Percentiles rank a stretch among this genome's conserved stretches.
These are phyloP conservation scores for Drosophila diplacantha DNA, from an alignment of 2,888 invertebrate genomes.

Conservation along the genomic window DNA sequence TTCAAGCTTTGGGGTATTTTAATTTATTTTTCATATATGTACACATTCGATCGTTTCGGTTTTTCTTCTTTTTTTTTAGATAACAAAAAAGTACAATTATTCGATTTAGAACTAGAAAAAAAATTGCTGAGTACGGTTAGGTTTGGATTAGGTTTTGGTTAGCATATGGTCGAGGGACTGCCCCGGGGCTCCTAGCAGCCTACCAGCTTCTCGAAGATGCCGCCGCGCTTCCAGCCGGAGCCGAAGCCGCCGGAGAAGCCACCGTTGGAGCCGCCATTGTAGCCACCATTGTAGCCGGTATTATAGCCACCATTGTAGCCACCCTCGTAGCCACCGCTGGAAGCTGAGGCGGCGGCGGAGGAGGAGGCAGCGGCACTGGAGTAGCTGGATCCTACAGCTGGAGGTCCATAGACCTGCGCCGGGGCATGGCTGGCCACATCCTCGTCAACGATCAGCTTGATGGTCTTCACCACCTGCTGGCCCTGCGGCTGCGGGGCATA, in stretches of 20 bases:
- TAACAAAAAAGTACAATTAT: conserved; percentile 32
- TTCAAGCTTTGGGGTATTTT: conserved; percentile 3
- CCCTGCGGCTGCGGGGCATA: conserved; percentile 35
- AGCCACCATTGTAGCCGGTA: conserved; percentile 26
- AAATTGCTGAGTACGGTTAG: conserved; percentile 46
- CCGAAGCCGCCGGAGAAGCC: conserved; percentile 39
- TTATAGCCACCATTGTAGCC: conserved; percentile 38
- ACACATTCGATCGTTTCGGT: conserved; percentile 36
- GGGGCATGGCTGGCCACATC: conserved; percentile 45
- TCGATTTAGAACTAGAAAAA: conserved; percentile 59
- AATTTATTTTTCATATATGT: conserved; percentile 29
- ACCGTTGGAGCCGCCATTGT: conserved; percentile 27
- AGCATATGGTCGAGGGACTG: background rate
- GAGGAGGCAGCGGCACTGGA: conserved; percentile 39
- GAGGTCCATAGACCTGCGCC: conserved; percentile 60
- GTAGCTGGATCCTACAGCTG: conserved; percentile 36
- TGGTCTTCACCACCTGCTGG: conserved; percentile 67
- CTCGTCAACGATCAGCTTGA: conserved; percentile 65
- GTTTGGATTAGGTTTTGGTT: conserved; percentile 25
- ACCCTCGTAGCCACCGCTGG: conserved; percentile 31
- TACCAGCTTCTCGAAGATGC: conserved; percentile 68
- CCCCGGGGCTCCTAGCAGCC: conserved; percentile 57
- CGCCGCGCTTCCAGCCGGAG: conserved; percentile 66
- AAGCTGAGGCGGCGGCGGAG: conserved; percentile 8
- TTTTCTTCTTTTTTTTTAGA: conserved; percentile 6